phyloP scores from a whole-genome alignment of 2,797 vertebrate genomes.

The Acrossocheilus wenchowensis region DNA sequence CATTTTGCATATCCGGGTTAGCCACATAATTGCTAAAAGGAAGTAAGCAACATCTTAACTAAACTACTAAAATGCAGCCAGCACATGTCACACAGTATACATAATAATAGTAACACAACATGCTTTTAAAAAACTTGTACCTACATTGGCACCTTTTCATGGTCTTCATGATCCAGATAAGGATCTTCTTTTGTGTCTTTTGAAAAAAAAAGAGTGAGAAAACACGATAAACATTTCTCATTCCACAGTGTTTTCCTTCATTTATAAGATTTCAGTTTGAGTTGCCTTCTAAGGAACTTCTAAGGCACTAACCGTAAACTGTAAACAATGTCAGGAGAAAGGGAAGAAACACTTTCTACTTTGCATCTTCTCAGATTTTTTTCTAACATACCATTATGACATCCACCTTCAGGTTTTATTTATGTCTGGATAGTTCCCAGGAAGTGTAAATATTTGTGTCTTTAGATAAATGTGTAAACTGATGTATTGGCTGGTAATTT shows the following conservation, averaged over 20 bases:
- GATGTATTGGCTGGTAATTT: background rate
- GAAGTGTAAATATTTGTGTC: constrained; percentile 12
- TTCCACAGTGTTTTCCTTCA: background rate
- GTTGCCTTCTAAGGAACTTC: background rate
- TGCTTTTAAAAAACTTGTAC: constrained; percentile 49
- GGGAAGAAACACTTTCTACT: background rate
- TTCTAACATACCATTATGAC: background rate
- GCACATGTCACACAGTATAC: background rate
- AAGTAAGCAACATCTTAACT: background rate
- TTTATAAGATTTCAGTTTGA: background rate
- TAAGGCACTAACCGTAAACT: background rate
- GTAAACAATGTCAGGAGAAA: background rate
- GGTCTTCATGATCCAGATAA: constrained; percentile 67
- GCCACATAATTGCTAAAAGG: background rate
- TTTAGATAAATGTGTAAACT: constrained; percentile 18
- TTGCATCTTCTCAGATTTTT: background rate
- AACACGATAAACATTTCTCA: background rate
- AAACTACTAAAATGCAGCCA: background rate
- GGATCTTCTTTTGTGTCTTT: constrained; percentile 69
- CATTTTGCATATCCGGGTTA: background rate
- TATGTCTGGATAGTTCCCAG: background rate
- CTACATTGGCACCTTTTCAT: constrained; percentile 82
- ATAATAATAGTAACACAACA: background rate
- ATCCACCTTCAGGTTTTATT: background rate
- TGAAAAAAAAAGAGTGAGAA: constrained; percentile 52